Conservation (phyloP, 2,113 vertebrate genomes). For the Vireo altiloquus region DNA sequence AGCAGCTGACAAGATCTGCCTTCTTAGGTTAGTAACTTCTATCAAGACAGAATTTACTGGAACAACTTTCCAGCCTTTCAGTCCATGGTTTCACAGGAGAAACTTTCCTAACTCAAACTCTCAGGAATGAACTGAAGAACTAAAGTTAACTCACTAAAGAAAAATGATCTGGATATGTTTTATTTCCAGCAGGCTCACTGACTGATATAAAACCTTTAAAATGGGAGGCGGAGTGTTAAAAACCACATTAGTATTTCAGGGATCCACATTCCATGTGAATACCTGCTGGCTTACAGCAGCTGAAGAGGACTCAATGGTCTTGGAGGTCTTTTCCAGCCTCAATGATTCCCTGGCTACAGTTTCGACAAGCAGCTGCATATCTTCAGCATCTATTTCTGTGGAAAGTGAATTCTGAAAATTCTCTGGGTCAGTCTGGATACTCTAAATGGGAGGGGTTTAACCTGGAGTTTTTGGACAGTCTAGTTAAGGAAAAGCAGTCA, state of each 20-base stretch:
- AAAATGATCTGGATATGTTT: background rate
- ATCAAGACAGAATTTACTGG: background rate
- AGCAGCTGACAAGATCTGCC: background rate
- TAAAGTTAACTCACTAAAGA: background rate
- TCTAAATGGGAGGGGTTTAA: background rate
- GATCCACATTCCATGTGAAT: background rate
- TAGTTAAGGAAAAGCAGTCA: background rate
- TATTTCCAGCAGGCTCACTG: background rate
- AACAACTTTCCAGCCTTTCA: background rate
- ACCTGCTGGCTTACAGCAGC: background rate
- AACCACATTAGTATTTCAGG: background rate
- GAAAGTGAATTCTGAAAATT: background rate
- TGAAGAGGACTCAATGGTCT: background rate
- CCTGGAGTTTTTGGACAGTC: background rate
- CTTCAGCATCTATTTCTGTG: background rate
- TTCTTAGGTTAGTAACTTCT: background rate
- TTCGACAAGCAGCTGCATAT: background rate
- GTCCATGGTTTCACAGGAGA: background rate
- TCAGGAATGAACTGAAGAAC: background rate
- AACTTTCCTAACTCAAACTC: background rate
- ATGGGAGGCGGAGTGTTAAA: background rate
- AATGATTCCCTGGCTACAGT: rapidly evolving
- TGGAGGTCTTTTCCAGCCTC: background rate
- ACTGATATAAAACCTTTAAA: background rate
- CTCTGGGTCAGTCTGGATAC: background rate